Evolutionary conservation across 2,113 vertebrate genomes (phyloP), one percentile per base, ranked within the genome.

Genomic region (Taxidea taxus): DNA sequence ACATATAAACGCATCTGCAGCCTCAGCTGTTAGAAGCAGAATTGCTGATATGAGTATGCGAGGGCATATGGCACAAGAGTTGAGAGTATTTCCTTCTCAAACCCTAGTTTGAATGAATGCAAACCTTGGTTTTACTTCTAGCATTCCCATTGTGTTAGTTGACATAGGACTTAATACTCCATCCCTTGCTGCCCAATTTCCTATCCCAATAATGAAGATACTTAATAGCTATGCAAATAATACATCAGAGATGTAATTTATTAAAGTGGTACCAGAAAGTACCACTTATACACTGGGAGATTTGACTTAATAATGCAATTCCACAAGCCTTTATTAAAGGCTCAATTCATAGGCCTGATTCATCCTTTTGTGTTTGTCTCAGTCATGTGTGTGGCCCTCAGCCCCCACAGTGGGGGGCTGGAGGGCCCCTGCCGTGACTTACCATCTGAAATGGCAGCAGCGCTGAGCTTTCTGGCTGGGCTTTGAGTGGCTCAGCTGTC

Each of bases 211-310:
- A 97, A 96, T 6, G 39, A 94, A 95, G 87, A 86, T 97, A 75
- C 75, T 97, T 95, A 96, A 72, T 87, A 95, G 85, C 94, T 95
- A 94, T 94, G 94, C 96, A 97, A 88, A 97, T 92, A 92, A 82
- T 12, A 87, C 77, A 90, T 70, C 74, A 7, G 93, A 90, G 91
- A 96, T 93, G 31, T 94, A 87, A 97, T 97, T 95, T 94, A 97
- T 97, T 97, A 95, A 75, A 97, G 86, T 72, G 54, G 90, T 49
- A 72, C 39, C 58, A 70, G 80, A 80, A 96, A 96, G 81, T 74
- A 91, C 70, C 94, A 83, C 82, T 96, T 92, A 85, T 2, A 7
- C 64, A 42, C 85, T 64, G 44, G 75, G 87, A 97, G 93, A 91
- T 87, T 29, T 78, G 84, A 88, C 85, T 95, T 97, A 80, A 85